Evolutionary conservation across 2,113 vertebrate genomes (phyloP).

Genomic region (Laticauda colubrina): DNA sequence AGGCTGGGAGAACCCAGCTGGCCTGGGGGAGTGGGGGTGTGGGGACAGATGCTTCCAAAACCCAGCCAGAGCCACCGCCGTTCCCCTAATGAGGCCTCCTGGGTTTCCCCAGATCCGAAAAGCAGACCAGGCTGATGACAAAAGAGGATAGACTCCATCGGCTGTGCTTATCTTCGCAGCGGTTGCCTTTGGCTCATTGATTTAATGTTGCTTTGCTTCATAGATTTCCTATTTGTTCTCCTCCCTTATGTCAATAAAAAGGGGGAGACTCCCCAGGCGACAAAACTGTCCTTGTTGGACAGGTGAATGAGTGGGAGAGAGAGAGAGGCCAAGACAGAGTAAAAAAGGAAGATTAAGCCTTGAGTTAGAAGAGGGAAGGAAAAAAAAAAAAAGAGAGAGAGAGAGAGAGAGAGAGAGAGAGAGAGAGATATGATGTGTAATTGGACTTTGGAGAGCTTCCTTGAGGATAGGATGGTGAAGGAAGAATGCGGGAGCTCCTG

Average conservation of each 20-base stretch:
- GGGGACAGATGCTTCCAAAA: background rate
- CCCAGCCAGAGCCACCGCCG: slow-evolving; percentile 9
- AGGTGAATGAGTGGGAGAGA: background rate
- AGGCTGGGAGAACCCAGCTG: background rate
- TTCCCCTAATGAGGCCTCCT: slow-evolving; percentile 29
- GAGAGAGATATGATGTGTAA: too few relatives aligned
- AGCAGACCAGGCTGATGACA: slow-evolving; percentile 12
- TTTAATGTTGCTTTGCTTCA: slow-evolving; percentile 36
- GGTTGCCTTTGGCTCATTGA: slow-evolving; percentile 25
- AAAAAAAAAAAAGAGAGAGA: too few relatives aligned
- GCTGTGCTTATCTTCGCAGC: slow-evolving; percentile 41
- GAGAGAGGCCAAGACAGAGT: background rate
- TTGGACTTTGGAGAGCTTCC: background rate
- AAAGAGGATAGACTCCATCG: background rate
- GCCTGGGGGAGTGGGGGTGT: background rate
- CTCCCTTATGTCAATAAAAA: background rate
- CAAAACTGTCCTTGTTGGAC: fast-evolving
- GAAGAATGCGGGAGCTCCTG: background rate
- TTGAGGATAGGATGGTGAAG: too few relatives aligned
- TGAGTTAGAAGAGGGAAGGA: background rate
- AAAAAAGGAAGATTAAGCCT: background rate
- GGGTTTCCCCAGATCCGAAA: slow-evolving; percentile 39
- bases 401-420: too few relatives aligned
- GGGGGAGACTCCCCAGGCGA: background rate
- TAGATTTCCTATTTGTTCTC: slow-evolving; percentile 13